These are phyloP conservation scores for Tokudaia muenninki DNA, from an alignment of 2,797 vertebrate genomes.

Conservation along the genomic window DNA sequence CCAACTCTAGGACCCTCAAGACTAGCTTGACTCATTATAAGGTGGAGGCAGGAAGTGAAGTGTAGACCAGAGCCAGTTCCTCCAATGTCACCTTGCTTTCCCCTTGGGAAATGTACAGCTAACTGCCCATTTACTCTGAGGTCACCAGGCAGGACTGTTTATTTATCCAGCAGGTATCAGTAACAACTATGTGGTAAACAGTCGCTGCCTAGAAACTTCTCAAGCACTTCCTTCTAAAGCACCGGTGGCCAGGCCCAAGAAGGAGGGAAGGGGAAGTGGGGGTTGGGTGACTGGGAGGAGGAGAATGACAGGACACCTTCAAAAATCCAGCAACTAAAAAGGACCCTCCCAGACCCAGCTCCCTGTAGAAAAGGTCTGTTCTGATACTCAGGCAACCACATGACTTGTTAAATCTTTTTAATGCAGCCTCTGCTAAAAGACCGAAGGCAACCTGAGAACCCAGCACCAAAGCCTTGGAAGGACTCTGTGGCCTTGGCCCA, in stretches of 20 bases:
- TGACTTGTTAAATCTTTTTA: conserved; percentile 24
- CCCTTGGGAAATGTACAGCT: neutral
- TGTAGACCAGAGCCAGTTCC: neutral
- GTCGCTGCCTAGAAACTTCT: neutral
- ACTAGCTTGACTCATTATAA: neutral
- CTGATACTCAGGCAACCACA: neutral
- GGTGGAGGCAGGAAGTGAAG: rapidly evolving
- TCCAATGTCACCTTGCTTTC: neutral
- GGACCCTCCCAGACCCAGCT: neutral
- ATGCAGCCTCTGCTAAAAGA: neutral
- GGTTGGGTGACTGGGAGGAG: too few species aligned
- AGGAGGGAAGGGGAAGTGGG: neutral
- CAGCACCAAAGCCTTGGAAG: neutral
- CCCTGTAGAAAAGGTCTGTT: neutral
- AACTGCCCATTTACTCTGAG: neutral
- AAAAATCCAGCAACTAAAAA: neutral
- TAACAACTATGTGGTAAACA: neutral
- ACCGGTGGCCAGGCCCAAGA: neutral
- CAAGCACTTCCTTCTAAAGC: neutral
- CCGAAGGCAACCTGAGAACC: neutral
- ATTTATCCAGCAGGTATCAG: neutral
- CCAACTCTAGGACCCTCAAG: neutral
- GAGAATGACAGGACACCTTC: neutral
- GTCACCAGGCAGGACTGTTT: neutral
- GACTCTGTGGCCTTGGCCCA: neutral